Evolutionary conservation across 2,113 vertebrate genomes (phyloP).

Genomic region (Natator depressus): DNA sequence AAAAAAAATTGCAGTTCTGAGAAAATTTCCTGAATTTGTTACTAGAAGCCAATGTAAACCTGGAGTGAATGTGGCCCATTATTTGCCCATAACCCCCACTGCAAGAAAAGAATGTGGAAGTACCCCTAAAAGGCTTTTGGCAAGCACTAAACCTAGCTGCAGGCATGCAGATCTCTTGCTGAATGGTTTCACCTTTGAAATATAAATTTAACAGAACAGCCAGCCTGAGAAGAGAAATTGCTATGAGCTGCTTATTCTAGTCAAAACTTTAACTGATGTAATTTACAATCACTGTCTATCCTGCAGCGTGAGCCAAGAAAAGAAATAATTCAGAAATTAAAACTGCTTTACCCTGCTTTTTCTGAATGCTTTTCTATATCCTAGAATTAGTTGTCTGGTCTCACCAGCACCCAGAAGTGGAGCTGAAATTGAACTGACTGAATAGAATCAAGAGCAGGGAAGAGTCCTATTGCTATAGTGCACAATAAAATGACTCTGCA

Average conservation of each 20-base stretch:
- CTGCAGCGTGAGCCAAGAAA: neutral
- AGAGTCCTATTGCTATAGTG: neutral
- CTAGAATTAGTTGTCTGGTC: neutral
- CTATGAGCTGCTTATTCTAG: neutral
- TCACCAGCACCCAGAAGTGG: neutral
- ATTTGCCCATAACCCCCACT: neutral
- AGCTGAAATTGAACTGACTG: neutral
- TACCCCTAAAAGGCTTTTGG: neutral
- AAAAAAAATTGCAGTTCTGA: neutral
- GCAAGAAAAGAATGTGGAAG: neutral
- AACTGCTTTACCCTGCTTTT: neutral
- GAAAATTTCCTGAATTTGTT: neutral
- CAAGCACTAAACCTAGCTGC: neutral
- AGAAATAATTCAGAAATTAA: neutral
- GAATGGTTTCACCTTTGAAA: neutral
- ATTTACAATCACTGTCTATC: neutral
- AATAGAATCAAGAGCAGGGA: neutral
- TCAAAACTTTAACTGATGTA: neutral
- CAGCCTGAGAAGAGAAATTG: neutral
- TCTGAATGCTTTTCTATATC: neutral
- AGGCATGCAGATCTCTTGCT: neutral
- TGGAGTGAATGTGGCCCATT: neutral
- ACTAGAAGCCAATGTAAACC: neutral
- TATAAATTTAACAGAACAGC: neutral
- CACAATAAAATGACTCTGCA: neutral